phyloP scores from a whole-genome alignment of 1,140 invertebrate genomes.

The Ostrea edulis region DNA sequence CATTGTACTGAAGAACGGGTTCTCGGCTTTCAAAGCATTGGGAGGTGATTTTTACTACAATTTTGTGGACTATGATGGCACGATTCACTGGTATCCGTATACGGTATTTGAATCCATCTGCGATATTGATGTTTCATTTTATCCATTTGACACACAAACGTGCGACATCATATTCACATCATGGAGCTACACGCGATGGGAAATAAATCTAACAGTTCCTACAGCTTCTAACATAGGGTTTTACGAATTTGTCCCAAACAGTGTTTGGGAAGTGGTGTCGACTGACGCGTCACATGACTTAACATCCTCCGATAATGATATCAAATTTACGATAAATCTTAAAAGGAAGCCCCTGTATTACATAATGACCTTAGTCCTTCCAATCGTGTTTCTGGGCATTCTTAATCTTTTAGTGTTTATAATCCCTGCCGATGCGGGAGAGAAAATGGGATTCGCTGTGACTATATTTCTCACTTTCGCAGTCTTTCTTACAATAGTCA shows the following conservation, averaged over 20 bases:
- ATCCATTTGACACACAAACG: not conserved
- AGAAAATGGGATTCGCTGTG: slow-evolving; percentile 20
- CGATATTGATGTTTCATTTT: not conserved
- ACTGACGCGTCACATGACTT: no score
- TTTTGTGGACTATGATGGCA: not conserved
- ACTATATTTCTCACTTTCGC: slow-evolving; percentile 26
- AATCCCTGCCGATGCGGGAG: slow-evolving; percentile 12
- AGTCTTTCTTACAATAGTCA: not conserved
- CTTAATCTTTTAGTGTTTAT: slow-evolving; percentile 21
- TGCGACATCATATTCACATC: not conserved
- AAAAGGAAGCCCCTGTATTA: not conserved
- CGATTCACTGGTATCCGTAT: not conserved
- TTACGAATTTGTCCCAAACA: slow-evolving; percentile 24
- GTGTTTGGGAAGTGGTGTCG: not conserved
- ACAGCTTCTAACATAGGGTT: not conserved
- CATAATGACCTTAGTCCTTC: not conserved
- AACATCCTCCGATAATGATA: no score
- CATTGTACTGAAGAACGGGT: slow-evolving; percentile 15
- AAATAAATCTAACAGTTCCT: not conserved
- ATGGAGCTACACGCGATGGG: slow-evolving; percentile 9
- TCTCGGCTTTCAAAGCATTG: not conserved
- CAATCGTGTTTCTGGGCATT: not conserved
- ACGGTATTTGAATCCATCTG: not conserved
- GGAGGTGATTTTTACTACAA: slow-evolving; percentile 10
- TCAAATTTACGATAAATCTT: not conserved